Conservation (phyloP, 2,113 vertebrate species). For the Ranitomeya variabilis region DNA sequence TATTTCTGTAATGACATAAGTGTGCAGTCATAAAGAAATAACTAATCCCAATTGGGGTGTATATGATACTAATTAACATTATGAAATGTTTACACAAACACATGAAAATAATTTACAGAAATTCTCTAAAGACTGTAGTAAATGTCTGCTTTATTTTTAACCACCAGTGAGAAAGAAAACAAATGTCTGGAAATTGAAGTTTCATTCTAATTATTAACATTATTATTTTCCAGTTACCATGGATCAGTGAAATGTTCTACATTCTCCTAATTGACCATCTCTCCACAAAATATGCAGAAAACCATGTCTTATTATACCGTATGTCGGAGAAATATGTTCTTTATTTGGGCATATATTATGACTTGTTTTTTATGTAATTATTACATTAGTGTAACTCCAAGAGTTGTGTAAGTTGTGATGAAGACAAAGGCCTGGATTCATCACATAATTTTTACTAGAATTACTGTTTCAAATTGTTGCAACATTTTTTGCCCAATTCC, state of each 20-base stretch:
- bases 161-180: background rate
- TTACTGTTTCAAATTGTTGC: too few relatives aligned
- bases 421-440: too few relatives aligned
- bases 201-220: background rate
- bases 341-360: background rate
- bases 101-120: slow-evolving; percentile 38
- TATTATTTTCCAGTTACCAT: slow-evolving; percentile 35
- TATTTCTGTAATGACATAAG: slow-evolving; percentile 12
- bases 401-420: background rate
- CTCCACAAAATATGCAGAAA: background rate
- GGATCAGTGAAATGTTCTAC: slow-evolving; percentile 5
- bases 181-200: slow-evolving; percentile 10
- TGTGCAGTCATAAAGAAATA: slow-evolving; percentile 24
- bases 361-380: background rate
- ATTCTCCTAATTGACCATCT: slow-evolving; percentile 9
- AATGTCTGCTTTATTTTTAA: slow-evolving; percentile 31
- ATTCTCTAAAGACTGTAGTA: slow-evolving; percentile 17
- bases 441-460: too few relatives aligned
- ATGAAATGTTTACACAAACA: slow-evolving; percentile 35
- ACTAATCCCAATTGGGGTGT: background rate
- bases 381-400: background rate
- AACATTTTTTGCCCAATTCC: too few relatives aligned
- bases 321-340: background rate
- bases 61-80: slow-evolving; percentile 14
- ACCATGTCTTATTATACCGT: background rate